phyloP scores from a whole-genome alignment of 2,113 vertebrate genomes.

The Malurus melanocephalus region DNA sequence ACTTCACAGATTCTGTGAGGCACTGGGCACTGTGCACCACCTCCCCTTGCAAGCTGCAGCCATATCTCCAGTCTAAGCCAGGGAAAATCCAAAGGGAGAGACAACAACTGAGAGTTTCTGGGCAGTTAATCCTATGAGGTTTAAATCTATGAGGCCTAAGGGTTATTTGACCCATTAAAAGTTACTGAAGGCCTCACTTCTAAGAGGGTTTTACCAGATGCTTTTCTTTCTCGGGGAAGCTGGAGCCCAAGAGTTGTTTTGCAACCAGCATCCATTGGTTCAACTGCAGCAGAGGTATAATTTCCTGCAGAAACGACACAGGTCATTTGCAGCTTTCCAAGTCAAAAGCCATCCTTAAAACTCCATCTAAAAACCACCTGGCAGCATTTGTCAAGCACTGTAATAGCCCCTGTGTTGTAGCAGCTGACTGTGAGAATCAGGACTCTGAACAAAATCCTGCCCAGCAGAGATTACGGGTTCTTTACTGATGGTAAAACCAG shows the following conservation, averaged over 20 bases:
- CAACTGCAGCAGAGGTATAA: background rate
- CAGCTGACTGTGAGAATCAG: background rate
- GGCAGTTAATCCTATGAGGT: background rate
- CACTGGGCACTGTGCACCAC: background rate
- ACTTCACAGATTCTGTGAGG: background rate
- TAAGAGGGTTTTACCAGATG: background rate
- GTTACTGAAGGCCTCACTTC: background rate
- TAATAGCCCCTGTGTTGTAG: background rate
- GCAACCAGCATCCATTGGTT: background rate
- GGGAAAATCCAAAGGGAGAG: background rate
- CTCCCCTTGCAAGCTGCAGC: background rate
- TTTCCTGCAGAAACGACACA: conserved; percentile 2
- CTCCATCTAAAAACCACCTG: background rate
- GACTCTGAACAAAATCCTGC: conserved; percentile 4
- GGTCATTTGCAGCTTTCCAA: background rate
- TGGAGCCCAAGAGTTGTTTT: background rate
- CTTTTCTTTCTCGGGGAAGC: background rate
- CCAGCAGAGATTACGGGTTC: background rate
- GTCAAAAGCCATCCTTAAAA: background rate
- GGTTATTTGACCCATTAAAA: background rate
- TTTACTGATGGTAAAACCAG: conserved; percentile 32
- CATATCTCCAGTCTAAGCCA: background rate
- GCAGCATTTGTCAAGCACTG: background rate
- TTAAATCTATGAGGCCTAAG: background rate
- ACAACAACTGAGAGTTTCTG: background rate